Base-by-base conservation (phyloP, 2,888 invertebrate species). In the Melanophora roralis region DNA sequence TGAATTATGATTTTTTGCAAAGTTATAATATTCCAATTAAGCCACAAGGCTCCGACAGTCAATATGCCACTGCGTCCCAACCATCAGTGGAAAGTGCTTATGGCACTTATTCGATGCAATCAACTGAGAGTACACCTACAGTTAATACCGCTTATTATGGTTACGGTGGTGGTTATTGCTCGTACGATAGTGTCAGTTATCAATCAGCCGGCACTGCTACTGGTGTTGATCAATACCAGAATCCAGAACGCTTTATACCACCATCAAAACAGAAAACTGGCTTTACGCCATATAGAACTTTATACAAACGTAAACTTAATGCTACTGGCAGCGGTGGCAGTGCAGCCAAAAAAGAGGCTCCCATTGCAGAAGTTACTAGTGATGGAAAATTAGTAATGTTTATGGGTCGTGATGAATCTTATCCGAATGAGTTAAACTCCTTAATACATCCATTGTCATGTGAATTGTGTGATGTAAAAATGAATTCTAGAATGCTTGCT, bases 381-480 rank as follows among this genome's bases (percentile, higher is more conserved):
- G 59, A 71, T 49, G 83, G 82, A 0, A 73, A 60, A 27, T 1
- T 82, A 23, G 67, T 78, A 0, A 81, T 86, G 9, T 88, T 86
- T 45, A 83, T 83, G 51, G 89, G 89, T 1, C 86, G 87, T 36
- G 85, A 89, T 69, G 72, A 75, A 12, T 83, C 84, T 4, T 89
- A 88, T 81, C 89, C 84, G 34, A 88, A 77, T 75, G 92, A 91
- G 75, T 83, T 92, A 12, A 91, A 90, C 38, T 81, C 84, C 5
- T 82, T 91, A 45, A 91, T 92, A 77, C 90, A 91, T 73, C 91
- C 92, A 0, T 83, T 91, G 23, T 89, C 86, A 74, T 92, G 92
- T 83, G 90, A 91, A 69, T 84, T 92, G 16, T 92, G 92, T 83
- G 86, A 88, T 38, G 86, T 88, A 0, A 88, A 90, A 68, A 85